A percentile compares a stretch with the other conserved stretches of the same genome.
Evolutionary conservation across 2,113 vertebrate genomes (phyloP).

Genomic region (Anolis carolinensis): DNA sequence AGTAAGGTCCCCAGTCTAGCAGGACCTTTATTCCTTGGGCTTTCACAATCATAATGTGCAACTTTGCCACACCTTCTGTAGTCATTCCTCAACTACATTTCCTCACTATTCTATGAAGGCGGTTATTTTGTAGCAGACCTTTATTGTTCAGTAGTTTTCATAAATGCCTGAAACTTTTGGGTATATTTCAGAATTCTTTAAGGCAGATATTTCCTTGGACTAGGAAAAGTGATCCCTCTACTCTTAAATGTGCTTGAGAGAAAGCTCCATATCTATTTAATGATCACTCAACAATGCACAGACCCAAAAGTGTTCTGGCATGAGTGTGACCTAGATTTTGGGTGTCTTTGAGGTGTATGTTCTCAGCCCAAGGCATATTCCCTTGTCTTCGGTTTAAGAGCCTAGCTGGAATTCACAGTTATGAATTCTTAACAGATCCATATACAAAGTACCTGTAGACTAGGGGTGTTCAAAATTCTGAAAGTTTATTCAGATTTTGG

Average conservation of each 20-base stretch:
- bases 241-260: neutral
- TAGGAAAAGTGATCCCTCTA: neutral
- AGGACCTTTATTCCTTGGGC: too few relatives aligned
- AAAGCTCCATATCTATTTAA: neutral
- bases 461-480: too few relatives aligned
- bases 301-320: neutral
- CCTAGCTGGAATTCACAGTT: too few relatives aligned
- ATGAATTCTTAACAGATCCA: too few relatives aligned
- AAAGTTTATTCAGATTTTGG: too few relatives aligned
- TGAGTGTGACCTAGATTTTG: neutral
- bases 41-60: neutral
- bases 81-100: neutral
- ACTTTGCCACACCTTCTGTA: neutral
- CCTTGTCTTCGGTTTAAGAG: neutral
- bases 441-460: too few relatives aligned
- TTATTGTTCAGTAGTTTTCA: neutral
- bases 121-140: neutral
- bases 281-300: neutral
- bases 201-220: neutral
- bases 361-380: neutral
- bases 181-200: neutral
- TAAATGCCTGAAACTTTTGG: neutral
- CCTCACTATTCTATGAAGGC: neutral
- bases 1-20: neutral
- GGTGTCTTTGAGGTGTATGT: too few relatives aligned